Conservation (phyloP, 1,140 invertebrate genomes). For the Cheumatopsyche charites region DNA sequence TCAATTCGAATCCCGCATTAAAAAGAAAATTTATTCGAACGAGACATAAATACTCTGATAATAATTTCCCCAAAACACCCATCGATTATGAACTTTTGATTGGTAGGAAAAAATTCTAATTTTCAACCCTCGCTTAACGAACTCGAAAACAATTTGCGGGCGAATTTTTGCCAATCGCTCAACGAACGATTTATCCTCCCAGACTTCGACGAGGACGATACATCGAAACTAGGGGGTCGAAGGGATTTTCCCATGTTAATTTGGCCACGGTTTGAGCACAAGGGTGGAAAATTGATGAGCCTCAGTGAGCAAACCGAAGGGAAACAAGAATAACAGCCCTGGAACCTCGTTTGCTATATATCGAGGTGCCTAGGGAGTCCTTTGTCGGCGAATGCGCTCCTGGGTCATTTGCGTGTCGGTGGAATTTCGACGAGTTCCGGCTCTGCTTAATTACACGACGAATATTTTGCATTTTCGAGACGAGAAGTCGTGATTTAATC, state of each 20-base stretch:
- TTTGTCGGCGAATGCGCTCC: neutral
- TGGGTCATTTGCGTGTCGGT: neutral
- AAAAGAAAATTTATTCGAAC: no score
- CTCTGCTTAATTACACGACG: slow-evolving; percentile 9
- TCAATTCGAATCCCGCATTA: no score
- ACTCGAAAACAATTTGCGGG: neutral
- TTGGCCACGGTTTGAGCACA: neutral
- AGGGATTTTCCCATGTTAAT: slow-evolving; percentile 11
- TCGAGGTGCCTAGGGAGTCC: neutral
- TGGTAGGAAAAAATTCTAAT: no score
- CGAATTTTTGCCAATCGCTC: slow-evolving; percentile 1
- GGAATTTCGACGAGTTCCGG: neutral
- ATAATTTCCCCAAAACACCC: no score
- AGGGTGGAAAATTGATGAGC: slow-evolving; percentile 7
- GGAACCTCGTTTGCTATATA: neutral
- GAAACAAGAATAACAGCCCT: slow-evolving; percentile 20
- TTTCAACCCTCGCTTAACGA: no score
- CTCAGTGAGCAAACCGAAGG: slow-evolving; percentile 11
- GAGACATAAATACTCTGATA: no score
- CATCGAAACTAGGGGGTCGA: neutral
- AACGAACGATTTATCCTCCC: neutral
- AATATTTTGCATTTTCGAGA: neutral
- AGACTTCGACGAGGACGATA: no score
- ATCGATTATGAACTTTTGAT: no score
- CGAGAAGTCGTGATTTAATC: no score